Evolutionary conservation across 2,113 vertebrate genomes (phyloP).

Genomic region (Mesocricetus auratus): DNA sequence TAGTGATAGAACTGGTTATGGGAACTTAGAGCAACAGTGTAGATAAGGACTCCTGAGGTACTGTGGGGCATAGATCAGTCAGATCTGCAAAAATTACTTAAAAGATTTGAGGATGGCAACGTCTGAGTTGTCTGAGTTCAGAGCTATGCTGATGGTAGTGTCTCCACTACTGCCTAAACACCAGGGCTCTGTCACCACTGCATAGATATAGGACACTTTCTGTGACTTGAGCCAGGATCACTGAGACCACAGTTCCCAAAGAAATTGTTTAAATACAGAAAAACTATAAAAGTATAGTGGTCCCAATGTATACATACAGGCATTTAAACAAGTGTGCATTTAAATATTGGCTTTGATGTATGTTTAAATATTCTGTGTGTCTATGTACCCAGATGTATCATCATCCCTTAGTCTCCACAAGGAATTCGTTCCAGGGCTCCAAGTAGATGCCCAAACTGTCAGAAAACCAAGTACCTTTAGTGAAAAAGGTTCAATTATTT

Average conservation of each 20-base stretch:
- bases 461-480: neutral
- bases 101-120: neutral
- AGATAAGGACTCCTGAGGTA: neutral
- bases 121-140: neutral
- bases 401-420: neutral
- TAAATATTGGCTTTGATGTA: neutral
- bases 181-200: neutral
- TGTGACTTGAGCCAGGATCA: neutral
- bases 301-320: neutral
- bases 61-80: neutral
- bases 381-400: neutral
- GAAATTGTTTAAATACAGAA: neutral
- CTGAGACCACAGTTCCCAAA: neutral
- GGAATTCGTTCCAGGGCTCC: neutral
- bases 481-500: neutral
- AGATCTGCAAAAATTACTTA: neutral
- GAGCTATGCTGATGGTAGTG: neutral
- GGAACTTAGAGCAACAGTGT: neutral
- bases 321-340: neutral
- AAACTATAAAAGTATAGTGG: neutral
- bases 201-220: rapidly evolving
- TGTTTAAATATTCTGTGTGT: neutral
- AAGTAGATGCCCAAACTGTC: neutral
- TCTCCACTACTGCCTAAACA: rapidly evolving
- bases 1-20: neutral